Base-by-base conservation (phyloP, 1,140 invertebrate genomes). In the Drosophila santomea region DNA sequence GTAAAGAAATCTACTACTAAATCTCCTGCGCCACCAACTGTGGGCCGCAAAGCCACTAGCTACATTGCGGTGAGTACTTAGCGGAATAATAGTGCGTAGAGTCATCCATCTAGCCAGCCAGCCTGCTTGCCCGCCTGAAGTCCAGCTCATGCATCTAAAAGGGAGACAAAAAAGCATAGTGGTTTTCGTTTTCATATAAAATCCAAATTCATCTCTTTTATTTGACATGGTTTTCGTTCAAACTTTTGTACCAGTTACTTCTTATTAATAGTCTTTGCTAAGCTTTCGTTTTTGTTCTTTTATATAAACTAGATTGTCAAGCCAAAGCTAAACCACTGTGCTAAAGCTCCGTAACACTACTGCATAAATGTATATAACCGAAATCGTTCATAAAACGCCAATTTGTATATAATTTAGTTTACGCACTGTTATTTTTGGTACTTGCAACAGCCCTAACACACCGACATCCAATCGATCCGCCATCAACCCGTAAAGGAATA, bases 11-110 rank as follows among this genome's bases (percentile, higher is more conserved):
- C 80, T 88, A 89, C 83, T 89, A 80, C 80, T 89, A 89, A 89
- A 74, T 92, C 91, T 59, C 84, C 90, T 77, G 91, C 93, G 47
- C 94, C 94, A 60, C 94, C 94, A 52, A 93, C 93, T 68, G 94
- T 93, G 62, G 94, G 94, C 85, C 92, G 94, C 78, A 94, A 93
- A 83, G 94, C 93, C 43, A 94, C 94, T 63, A 94, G 94, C 25
- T 95, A 94, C 78, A 94, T 95, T 74, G 94, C 94, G 91, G 94
- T 94, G 85, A 93, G 92, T 93, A 75, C 85, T 61, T 66, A 61
- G 61, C 23, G 55, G 55, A 71, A 82, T 91, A 91, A 91, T 91
- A 91, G 88, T 91, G 88, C 88, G 88, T 91, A 79, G 63, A 67
- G 67, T 69, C 39, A 75, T 78, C 54, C 48, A 51, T 15, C n/a